These are phyloP conservation scores for Nephrotoma guestfalica DNA, from an alignment of 2,888 invertebrate genomes.

Conservation along the genomic window DNA sequence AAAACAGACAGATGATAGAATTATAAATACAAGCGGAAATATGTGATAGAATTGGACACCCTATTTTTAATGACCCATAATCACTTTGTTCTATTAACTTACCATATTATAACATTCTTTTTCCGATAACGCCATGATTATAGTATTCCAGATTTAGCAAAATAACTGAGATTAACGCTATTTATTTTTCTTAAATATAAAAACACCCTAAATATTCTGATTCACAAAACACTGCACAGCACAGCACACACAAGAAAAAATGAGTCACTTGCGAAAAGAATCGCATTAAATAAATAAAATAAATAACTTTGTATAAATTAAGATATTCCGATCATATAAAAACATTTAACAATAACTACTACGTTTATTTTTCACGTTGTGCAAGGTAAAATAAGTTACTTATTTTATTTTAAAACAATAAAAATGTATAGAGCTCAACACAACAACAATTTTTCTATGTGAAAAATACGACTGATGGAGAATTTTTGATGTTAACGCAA, in stretches of 20 bases:
- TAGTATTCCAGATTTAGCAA: not conserved
- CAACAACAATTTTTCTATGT: not conserved
- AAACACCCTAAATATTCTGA: not conserved
- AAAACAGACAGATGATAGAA: not conserved
- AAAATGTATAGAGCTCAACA: not conserved
- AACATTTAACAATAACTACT: not conserved
- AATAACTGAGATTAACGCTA: not conserved
- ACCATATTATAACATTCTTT: conserved; percentile 5
- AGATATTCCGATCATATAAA: not conserved
- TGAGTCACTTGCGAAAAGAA: not conserved
- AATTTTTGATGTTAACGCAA: not conserved
- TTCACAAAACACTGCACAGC: not conserved
- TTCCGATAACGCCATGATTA: not conserved
- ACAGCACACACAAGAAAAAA: not conserved
- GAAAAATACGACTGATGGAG: not conserved
- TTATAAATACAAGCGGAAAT: not conserved
- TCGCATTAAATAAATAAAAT: not conserved
- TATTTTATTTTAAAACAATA: not conserved
- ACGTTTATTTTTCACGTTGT: not conserved
- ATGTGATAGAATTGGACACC: not conserved
- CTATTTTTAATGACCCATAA: not conserved
- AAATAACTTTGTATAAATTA: no score
- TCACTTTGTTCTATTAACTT: not conserved
- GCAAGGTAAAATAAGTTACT: not conserved
- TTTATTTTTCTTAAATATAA: not conserved